A percentile compares a stretch with the other conserved stretches of the same genome.
Conservation (phyloP, 2,797 vertebrate species). For the Crenuchus spilurus region DNA sequence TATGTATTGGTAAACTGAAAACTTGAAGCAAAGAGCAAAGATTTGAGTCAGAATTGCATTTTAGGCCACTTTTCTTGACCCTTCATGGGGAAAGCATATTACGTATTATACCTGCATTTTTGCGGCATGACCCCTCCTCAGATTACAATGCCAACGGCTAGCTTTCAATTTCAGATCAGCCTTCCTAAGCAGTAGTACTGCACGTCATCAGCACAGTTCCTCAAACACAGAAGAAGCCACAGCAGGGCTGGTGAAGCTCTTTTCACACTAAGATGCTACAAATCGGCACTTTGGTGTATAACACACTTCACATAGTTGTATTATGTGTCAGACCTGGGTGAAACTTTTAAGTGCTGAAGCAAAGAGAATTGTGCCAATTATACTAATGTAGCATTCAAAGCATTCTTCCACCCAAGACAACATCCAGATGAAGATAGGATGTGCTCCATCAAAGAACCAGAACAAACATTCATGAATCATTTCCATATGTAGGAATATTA, state of each 20-base stretch:
- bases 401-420: not conserved
- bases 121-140: too few relatives aligned
- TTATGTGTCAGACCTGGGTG: not conserved
- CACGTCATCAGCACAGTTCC: too few relatives aligned
- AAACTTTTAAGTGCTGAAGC: not conserved
- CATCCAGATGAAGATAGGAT: not conserved
- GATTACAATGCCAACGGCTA: too few relatives aligned
- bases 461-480: not conserved
- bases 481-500: too few relatives aligned
- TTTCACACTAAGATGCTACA: not conserved
- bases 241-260: not conserved
- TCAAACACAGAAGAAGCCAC: not conserved
- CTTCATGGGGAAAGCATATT: too few relatives aligned
- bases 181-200: too few relatives aligned
- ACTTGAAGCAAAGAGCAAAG: too few relatives aligned
- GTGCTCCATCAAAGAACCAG: not conserved
- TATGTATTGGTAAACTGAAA: too few relatives aligned
- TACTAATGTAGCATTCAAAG: not conserved
- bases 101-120: too few relatives aligned
- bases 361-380: not conserved
- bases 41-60: too few relatives aligned
- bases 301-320: conserved; percentile 11
- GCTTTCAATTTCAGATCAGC: too few relatives aligned
- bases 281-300: not conserved
- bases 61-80: too few relatives aligned